Evolutionary conservation across 1,140 invertebrate species (phyloP), one percentile per base, ranked within the genome.

Genomic region (Drosophila ironensis): DNA sequence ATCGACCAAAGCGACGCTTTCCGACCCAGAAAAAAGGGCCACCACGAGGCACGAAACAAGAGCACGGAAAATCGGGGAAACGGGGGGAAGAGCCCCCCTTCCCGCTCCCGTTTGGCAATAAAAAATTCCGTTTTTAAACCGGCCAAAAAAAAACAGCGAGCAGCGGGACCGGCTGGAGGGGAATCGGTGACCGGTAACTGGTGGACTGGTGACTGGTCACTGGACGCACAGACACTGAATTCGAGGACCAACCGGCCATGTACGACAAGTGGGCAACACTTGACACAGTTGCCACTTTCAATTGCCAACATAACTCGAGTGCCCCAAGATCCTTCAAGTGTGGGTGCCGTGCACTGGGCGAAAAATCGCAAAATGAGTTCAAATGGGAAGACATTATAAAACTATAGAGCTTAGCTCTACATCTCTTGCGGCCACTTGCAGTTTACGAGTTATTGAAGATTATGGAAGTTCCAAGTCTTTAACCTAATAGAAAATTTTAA

Each of bases 281-380:
- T 88, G 86, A 88, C 86, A 88, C 86, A 88, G 86, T 88, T 88
- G 86, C 86, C 86, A 88, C 86, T 88, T 88, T 86, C 86, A 88
- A 88, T 82, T 88, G 86, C 86, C 86, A 88, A 88, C 86, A 88
- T 88, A 84, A 88, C 86, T 86, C 75, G 71, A 86, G 60, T 80
- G 81, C 27, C 53, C 52, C 51, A 74, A 78, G 75, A 80, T 74
- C 46, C 50, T 37, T 33, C 40, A 9, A 16, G 28, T 12, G 52
- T 20, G 27, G 6, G 51, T 5, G 6, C 22, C 2, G 2, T 4
- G 19, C 3, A n/a, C 22, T 14, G 46, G 6, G n/a, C 7, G 3
- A 17, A 37, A 37, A 8, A 16, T 11, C 1, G 11, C 11, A 7
- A 27, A 27, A 27, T 27, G 25, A 8, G 6, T 25, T 25, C 2